phyloP scores from a whole-genome alignment of 2,888 invertebrate genomes.

The Drosophila heteroneura region DNA sequence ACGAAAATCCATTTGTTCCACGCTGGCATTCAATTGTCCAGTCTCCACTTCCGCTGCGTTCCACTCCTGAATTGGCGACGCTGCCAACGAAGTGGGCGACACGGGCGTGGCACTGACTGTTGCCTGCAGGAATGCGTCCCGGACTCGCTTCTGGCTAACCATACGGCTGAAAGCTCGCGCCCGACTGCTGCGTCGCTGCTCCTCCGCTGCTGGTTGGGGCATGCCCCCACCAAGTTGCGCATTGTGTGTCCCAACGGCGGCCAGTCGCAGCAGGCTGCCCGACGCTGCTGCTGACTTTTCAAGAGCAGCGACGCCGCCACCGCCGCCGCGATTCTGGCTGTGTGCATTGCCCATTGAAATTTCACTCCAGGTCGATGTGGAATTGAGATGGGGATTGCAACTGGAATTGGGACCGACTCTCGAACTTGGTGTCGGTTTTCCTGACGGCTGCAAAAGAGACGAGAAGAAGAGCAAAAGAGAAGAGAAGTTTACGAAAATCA shows the following conservation, averaged over 20 bases:
- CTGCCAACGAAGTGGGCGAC: slow-evolving; percentile 32
- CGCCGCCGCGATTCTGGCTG: slow-evolving; percentile 44
- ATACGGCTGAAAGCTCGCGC: slow-evolving; percentile 82
- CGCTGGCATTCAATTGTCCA: slow-evolving; percentile 75
- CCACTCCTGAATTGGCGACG: slow-evolving; percentile 38
- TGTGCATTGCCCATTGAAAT: slow-evolving; percentile 77
- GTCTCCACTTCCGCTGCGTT: slow-evolving; percentile 38
- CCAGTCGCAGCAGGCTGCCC: slow-evolving; percentile 39
- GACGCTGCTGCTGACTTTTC: slow-evolving; percentile 63
- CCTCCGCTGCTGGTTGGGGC: slow-evolving; percentile 9
- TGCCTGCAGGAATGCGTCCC: slow-evolving; percentile 65
- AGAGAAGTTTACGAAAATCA: slow-evolving; percentile 77
- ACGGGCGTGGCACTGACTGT: slow-evolving; percentile 31
- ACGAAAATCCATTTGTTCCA: slow-evolving; percentile 83
- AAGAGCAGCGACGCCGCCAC: slow-evolving; percentile 17
- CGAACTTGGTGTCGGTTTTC: slow-evolving; percentile 19
- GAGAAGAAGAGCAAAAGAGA: neutral
- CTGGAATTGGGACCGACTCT: neutral
- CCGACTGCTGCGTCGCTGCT: slow-evolving; percentile 61
- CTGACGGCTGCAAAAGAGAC: slow-evolving; percentile 13
- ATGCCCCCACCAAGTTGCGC: slow-evolving; percentile 22
- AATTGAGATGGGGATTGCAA: neutral
- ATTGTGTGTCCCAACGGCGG: slow-evolving; percentile 34
- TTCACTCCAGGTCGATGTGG: neutral
- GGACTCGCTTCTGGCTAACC: slow-evolving; percentile 79